These are phyloP conservation scores for Malacosoma neustria DNA, from an alignment of 2,888 invertebrate species.

Conservation along the genomic window DNA sequence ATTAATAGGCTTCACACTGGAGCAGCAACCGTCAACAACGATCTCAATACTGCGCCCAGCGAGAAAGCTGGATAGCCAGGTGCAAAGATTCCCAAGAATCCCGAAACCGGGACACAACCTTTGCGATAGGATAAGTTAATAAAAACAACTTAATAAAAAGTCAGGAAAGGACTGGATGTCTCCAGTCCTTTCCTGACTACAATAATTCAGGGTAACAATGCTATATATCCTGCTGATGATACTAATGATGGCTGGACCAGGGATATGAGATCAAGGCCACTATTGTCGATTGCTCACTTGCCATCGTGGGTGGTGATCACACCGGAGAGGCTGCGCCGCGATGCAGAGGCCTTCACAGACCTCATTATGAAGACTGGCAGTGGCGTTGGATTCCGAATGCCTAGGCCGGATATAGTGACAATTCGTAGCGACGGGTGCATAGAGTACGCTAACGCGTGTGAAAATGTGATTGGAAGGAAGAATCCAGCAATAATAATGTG, in stretches of 20 bases:
- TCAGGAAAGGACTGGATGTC: too few relatives aligned
- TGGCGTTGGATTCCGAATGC: conserved; percentile 56
- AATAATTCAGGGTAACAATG: conserved; percentile 72
- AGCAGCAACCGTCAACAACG: too few relatives aligned
- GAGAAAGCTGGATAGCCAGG: too few relatives aligned
- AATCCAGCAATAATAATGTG: conserved; percentile 80
- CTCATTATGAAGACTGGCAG: conserved; percentile 50
- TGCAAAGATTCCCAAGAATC: too few relatives aligned
- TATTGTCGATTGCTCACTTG: conserved; percentile 39
- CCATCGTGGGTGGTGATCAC: conserved; percentile 66
- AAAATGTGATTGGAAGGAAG: conserved; percentile 62
- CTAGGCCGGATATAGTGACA: conserved; percentile 54
- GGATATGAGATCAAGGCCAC: conserved; percentile 68
- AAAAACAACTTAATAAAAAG: too few relatives aligned
- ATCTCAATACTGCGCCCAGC: too few relatives aligned
- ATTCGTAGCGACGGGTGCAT: conserved; percentile 76
- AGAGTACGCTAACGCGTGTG: conserved; percentile 76
- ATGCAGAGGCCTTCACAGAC: conserved; percentile 59
- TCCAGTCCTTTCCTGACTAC: conserved; percentile 77
- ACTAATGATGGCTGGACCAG: conserved; percentile 85
- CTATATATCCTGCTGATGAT: conserved; percentile 57
- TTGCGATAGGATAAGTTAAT: too few relatives aligned
- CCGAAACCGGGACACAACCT: too few relatives aligned
- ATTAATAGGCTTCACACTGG: too few relatives aligned
- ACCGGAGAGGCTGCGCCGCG: conserved; percentile 46